Evolutionary conservation across 2,888 invertebrate genomes (phyloP), one percentile per base, ranked within the genome.

Genomic region (Zonitis immaculata): DNA sequence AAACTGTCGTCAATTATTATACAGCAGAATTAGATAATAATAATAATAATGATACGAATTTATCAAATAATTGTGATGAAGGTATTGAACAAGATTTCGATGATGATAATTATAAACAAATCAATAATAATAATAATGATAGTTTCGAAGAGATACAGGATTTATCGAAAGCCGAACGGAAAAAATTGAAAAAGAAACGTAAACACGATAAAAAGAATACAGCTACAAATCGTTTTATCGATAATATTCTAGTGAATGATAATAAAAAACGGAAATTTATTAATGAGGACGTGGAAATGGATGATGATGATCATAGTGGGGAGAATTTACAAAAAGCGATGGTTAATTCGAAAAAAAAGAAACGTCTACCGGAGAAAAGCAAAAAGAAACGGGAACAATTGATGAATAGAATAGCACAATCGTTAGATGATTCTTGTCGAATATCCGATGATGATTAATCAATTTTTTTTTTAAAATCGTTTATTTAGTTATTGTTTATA

Each of bases 1-100:
- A 73, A 51, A 73, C 70, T 22, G 69, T 71, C n/a, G 68, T 71
- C 0, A 71, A 69, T 61, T 72, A 72, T 60, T 70, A 69, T 52
- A 66, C 68, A 20, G 66, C 65, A 18, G 72, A 72, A 35, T 51
- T 61, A 16, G 72, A 73, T 42, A 65, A 66, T 6, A 69, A 66
- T 26, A 64, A 63, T 46, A 65, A 65, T 45, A 16, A 16, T 14
- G 57, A 56, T 42, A 27, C 44, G 7, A 52, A 49, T 35, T 43
- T 28, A 9, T 16, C 7, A 14, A 50, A 49, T 30, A 32, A 16
- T 4, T 42, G 63, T 42, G 71, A 70, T 57, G 71, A 71, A 57
- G 69, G 71, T n/a, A 71, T 71, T 44, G 71, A 70, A 57, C 67
- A 69, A 56, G 72, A 73, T 51, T 56, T 69, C 16, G 68, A 70